Percentiles rank a stretch among this genome's conserved stretches.
Evolutionary conservation across 2,888 invertebrate genomes (phyloP).

Genomic region (Rhopalosiphum nymphaeae): DNA sequence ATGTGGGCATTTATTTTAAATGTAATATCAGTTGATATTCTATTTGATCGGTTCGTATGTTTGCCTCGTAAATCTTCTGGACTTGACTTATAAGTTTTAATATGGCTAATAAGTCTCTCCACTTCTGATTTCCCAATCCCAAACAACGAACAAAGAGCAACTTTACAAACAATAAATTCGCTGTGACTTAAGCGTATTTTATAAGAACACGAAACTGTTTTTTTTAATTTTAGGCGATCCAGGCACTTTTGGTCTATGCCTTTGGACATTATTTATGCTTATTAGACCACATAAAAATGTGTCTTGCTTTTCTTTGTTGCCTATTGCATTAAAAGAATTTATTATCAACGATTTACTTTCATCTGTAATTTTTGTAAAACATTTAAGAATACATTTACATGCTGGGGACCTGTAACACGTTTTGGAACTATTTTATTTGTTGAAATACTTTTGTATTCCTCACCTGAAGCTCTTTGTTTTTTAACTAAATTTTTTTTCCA

Average conservation of each 20-base stretch:
- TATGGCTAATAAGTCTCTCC: neutral
- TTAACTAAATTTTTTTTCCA: conserved; percentile 3
- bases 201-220: neutral
- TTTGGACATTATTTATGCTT: neutral
- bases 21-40: conserved; percentile 27
- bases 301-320: too few species aligned
- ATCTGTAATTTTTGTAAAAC: too few species aligned
- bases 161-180: neutral
- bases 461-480: neutral
- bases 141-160: conserved; percentile 26
- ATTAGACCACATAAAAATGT: neutral
- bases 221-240: neutral
- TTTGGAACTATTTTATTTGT: too few species aligned
- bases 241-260: neutral
- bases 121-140: neutral
- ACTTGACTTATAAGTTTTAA: neutral
- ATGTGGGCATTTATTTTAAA: conserved; percentile 43
- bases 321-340: too few species aligned
- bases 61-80: conserved; percentile 47
- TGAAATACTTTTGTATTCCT: too few species aligned
- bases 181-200: neutral
- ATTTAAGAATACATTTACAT: too few species aligned
- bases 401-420: too few species aligned
- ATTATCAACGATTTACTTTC: too few species aligned
- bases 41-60: conserved; percentile 38